These are phyloP conservation scores for Lasioglossum leucozonium DNA, from an alignment of 2,888 invertebrate species.

Conservation along the genomic window DNA sequence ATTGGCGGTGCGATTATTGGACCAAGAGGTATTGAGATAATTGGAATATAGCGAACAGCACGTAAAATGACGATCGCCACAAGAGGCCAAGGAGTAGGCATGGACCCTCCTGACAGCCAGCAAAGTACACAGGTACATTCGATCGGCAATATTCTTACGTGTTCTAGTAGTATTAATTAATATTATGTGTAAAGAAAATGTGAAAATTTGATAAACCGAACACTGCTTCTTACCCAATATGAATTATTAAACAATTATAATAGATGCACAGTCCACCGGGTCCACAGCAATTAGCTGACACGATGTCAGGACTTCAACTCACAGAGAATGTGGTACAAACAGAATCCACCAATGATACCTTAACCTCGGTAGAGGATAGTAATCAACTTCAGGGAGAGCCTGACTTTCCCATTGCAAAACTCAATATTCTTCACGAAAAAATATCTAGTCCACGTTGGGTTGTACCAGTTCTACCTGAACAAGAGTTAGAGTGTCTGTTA, in stretches of 20 bases:
- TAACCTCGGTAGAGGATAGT: constrained; percentile 78
- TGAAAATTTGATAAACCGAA: background rate
- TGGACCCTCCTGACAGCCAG: constrained; percentile 86
- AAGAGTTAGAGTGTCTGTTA: constrained; percentile 96
- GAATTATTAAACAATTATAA: constrained; percentile 23
- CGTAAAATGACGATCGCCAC: constrained; percentile 88
- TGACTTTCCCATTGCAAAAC: constrained; percentile 94
- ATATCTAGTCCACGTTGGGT: constrained; percentile 98
- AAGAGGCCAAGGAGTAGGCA: constrained; percentile 87
- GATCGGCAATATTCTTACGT: background rate
- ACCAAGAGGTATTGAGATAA: constrained; percentile 76
- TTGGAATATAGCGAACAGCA: constrained; percentile 76
- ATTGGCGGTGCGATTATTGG: constrained; percentile 80
- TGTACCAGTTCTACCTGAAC: constrained; percentile 97
- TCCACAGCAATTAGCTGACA: constrained; percentile 81
- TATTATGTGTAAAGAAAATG: background rate
- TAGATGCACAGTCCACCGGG: constrained; percentile 82
- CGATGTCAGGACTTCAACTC: constrained; percentile 82
- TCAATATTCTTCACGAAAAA: constrained; percentile 96
- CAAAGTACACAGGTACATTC: constrained; percentile 81
- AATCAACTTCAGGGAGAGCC: constrained; percentile 85
- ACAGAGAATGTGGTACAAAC: constrained; percentile 80
- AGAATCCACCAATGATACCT: constrained; percentile 78
- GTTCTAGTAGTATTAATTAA: background rate
- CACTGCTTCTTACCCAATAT: background rate